Evolutionary conservation across 2,113 vertebrate genomes (phyloP).

Genomic region (Hippocampus barbouri): DNA sequence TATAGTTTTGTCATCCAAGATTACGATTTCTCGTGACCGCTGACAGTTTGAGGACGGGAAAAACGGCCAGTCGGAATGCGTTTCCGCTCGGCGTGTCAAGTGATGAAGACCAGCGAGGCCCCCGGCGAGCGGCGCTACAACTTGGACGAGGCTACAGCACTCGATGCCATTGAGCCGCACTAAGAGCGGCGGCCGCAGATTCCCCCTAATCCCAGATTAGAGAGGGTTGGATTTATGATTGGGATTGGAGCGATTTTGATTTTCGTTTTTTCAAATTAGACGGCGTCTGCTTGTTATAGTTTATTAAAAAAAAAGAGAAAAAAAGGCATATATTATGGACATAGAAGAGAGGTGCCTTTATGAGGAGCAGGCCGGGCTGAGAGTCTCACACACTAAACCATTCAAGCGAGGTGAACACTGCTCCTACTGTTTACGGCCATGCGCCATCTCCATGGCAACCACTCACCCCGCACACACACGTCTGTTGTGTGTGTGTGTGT

Average conservation of each 20-base stretch:
- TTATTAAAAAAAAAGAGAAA: background rate
- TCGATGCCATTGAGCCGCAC: background rate
- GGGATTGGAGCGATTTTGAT: background rate
- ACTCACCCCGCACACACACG: conserved; percentile 12
- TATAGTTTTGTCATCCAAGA: too few species aligned
- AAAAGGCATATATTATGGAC: background rate
- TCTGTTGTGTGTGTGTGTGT: background rate
- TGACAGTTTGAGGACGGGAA: too few species aligned
- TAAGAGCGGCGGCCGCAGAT: background rate
- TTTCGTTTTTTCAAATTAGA: background rate
- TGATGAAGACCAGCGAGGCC: too few species aligned
- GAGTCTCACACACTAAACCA: conserved; percentile 54
- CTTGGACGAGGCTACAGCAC: too few species aligned
- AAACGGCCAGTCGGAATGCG: too few species aligned
- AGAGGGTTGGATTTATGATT: background rate
- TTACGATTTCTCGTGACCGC: too few species aligned
- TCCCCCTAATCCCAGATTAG: conserved; percentile 13
- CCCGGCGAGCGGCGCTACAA: too few species aligned
- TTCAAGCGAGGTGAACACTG: conserved; percentile 75
- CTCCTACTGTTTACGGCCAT: conserved; percentile 67
- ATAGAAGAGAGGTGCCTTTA: conserved; percentile 58
- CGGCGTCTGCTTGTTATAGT: background rate
- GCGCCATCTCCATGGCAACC: conserved; percentile 57
- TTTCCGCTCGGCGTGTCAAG: too few species aligned
- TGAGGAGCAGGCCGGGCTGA: conserved; percentile 36